phyloP scores from a whole-genome alignment of 2,888 invertebrate species.

The Quadroppia sp. region DNA sequence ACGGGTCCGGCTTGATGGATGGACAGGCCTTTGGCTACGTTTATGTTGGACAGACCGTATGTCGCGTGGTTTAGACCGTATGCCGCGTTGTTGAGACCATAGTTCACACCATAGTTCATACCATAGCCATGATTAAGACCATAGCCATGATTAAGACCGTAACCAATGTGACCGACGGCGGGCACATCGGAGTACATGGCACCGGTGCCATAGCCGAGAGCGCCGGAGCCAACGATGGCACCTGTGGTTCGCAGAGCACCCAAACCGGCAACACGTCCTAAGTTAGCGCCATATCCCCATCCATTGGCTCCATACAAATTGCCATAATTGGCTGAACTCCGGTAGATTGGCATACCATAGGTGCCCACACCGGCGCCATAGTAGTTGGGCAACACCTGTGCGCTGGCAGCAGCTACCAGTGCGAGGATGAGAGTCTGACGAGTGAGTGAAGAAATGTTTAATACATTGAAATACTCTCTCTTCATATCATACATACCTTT shows the following conservation, averaged over 20 bases:
- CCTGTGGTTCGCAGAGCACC: background rate
- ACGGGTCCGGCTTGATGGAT: background rate
- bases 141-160: background rate
- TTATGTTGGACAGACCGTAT: no score
- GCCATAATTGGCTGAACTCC: background rate
- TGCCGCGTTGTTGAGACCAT: no score
- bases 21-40: background rate
- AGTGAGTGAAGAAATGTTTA: background rate
- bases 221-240: conserved; percentile 6
- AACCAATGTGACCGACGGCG: background rate
- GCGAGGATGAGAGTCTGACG: background rate
- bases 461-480: background rate
- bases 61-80: no score
- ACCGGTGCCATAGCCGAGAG: background rate
- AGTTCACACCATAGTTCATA: no score
- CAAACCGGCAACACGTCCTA: background rate
- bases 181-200: background rate
- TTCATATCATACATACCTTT: background rate
- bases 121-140: no score
- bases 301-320: background rate
- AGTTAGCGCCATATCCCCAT: background rate
- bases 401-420: background rate
- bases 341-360: background rate
- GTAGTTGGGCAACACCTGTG: background rate
- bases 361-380: background rate